Evolutionary conservation across 1,140 invertebrate genomes (phyloP), one percentile per base, ranked within the genome.

Genomic region (Thalassaphorura encarpata): DNA sequence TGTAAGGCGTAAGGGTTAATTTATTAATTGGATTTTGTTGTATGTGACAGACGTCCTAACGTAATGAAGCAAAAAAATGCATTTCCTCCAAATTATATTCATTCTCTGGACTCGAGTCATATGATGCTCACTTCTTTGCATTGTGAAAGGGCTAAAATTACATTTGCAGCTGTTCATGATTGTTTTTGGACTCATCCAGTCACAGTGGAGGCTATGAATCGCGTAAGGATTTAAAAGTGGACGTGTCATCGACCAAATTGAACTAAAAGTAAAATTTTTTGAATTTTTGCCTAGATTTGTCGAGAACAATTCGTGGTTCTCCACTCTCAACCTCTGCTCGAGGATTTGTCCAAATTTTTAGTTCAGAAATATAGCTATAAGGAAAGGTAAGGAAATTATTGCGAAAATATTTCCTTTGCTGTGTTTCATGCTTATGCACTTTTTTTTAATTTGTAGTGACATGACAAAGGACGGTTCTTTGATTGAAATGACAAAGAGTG

Each of bases 1-100:
- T n/a, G n/a, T n/a, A n/a, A n/a, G n/a, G n/a, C n/a, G n/a, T n/a
- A n/a, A n/a, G n/a, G n/a, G n/a, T n/a, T n/a, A n/a, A n/a, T n/a
- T n/a, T n/a, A n/a, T n/a, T n/a, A n/a, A n/a, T n/a, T n/a, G n/a
- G n/a, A n/a, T n/a, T n/a, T n/a, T n/a, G n/a, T n/a, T n/a, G n/a
- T n/a, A n/a, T n/a, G n/a, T 58, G 73, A 39, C 67, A 91, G 87
- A 51, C 80, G 81, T 66, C 86, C 89, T 21, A 89, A 95, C 73
- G 76, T 80, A 1, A 78, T 86, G 69, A 97, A 97, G 72, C 93
- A 98, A 70, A 94, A 85, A 68, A 98, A 98, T 77, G 95, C 92
- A 18, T 99, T 99, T 76, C 88, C 96, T 24, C 96, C 97, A 3
- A 99, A 99, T 76, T 99, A 93, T 71, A 89, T 99, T 66, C 97